A percentile compares a stretch with the other conserved stretches of the same genome.
Conservation (phyloP, 2,113 vertebrate genomes). For the Neogale vison region DNA sequence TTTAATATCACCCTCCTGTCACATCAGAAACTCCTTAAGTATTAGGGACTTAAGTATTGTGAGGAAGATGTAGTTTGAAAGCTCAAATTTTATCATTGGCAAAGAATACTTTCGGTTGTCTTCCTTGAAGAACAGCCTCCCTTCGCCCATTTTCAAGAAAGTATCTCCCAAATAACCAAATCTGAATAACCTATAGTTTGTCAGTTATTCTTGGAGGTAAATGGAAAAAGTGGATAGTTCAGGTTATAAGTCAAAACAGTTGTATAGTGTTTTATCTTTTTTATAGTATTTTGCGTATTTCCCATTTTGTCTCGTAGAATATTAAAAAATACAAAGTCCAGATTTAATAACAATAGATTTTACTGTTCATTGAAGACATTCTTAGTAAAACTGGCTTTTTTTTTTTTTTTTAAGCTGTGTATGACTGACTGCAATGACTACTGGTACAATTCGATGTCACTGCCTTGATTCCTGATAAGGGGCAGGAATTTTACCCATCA, state of each 20-base stretch:
- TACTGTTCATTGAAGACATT: background rate
- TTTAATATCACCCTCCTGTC: background rate
- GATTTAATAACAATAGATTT: slow-evolving; percentile 16
- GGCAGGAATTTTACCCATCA: background rate
- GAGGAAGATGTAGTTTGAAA: background rate
- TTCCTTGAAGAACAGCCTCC: background rate
- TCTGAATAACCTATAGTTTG: background rate
- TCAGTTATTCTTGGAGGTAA: slow-evolving; percentile 21
- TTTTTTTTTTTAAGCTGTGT: background rate
- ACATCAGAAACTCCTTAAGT: background rate
- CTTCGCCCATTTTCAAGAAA: background rate
- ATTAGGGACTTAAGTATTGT: background rate
- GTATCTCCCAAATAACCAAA: background rate
- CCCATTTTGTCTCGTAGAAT: background rate
- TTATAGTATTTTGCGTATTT: background rate
- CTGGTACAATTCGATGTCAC: background rate
- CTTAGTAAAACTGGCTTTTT: background rate
- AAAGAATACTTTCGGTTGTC: background rate
- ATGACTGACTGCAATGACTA: background rate
- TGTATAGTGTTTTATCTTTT: slow-evolving; percentile 17
- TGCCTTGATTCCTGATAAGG: background rate
- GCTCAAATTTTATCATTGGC: slow-evolving; percentile 7
- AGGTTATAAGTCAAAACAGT: background rate
- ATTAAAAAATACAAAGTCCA: background rate
- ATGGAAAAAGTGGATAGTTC: background rate